Evolutionary conservation across 92 coral and sea anemone species (phyloP), one percentile per base, ranked within the genome.

Genomic region (Zoanthus sansibaricus): DNA sequence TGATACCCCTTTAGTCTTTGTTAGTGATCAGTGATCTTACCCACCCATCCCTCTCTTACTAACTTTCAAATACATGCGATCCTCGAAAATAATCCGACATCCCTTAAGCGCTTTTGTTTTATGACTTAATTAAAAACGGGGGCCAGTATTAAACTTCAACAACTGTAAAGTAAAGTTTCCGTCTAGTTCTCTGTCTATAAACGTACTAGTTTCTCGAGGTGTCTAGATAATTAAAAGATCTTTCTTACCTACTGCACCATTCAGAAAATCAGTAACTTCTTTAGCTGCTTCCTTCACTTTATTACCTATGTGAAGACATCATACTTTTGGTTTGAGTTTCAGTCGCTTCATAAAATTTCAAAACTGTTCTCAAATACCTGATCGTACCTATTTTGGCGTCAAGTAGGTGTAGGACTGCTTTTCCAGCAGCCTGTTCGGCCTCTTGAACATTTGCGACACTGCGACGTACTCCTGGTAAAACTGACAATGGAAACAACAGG

Each of bases 211-310:
- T 11, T 49, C 8, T 58, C 69, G 9, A 62, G 1, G 25, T 62
- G 1, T 62, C 25, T 62, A 17, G 5, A 20, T 62, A 62, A 47
- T 4, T 42, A 73, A 14, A 7, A 20, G 76, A 4, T 16, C 89
- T 66, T 79, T 16, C 89, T 66, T 79, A 96, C 99, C 98, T 78
- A 97, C 87, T 37, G 99, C 99, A 78, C 91, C 88, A 72, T 94
- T 89, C 5, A 97, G 94, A 62, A 94, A 95, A 51, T 97, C 95
- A 5, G 95, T 95, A 18, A 97, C 99, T 75, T 97, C 99, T 20
- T 91, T 93, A 10, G 98, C 99, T 17, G 99, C 99, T 62, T 97
- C 98, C 74, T 86, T 90, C 46, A 97, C 96, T 68, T 97, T 97
- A 72, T 79, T 79, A 55, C 98, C 98, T 97, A 16, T 54, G 85